A percentile compares a stretch with the other conserved stretches of the same genome.
phyloP scores from a whole-genome alignment of 1,140 invertebrate species.

The Orussus abietinus region DNA sequence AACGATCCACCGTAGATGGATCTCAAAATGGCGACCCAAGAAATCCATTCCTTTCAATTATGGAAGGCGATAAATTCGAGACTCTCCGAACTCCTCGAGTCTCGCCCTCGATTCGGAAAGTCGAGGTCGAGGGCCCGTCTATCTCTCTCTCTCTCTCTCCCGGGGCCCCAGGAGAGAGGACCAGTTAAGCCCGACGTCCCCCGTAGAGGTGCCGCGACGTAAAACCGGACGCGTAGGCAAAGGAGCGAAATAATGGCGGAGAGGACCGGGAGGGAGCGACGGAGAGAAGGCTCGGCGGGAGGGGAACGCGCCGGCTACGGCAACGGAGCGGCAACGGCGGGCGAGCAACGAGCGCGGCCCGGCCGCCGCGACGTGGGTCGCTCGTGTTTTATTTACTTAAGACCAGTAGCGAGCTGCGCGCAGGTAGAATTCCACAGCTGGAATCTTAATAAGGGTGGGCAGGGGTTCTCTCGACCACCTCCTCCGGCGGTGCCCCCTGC shows the following conservation, averaged over 20 bases:
- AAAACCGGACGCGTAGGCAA: conserved; percentile 31
- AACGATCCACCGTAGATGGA: too few species aligned
- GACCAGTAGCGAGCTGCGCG: conserved; percentile 49
- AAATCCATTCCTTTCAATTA: too few species aligned
- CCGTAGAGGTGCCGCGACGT: conserved; percentile 6
- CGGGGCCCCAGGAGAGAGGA: too few species aligned
- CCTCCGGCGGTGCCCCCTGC: too few species aligned
- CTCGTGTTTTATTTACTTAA: conserved; percentile 54
- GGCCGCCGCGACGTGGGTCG: conserved; percentile 35
- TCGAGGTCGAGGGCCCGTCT: too few species aligned
- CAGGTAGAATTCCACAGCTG: conserved; percentile 54
- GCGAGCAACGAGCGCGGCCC: conserved; percentile 14
- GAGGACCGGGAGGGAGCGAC: conserved; percentile 22
- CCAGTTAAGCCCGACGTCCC: not conserved
- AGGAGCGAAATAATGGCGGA: conserved; percentile 43
- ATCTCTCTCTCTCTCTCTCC: too few species aligned
- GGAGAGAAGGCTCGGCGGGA: conserved; percentile 2
- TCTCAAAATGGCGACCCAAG: too few species aligned
- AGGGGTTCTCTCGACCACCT: conserved; percentile 46
- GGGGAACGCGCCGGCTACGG: conserved; percentile 2
- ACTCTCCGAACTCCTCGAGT: too few species aligned
- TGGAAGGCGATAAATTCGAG: too few species aligned
- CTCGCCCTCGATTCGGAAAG: too few species aligned
- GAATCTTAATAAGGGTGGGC: conserved; percentile 54
- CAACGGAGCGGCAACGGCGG: conserved; percentile 18